Conservation (phyloP, 2,113 vertebrate species). For the Ictidomys tridecemlineatus region DNA sequence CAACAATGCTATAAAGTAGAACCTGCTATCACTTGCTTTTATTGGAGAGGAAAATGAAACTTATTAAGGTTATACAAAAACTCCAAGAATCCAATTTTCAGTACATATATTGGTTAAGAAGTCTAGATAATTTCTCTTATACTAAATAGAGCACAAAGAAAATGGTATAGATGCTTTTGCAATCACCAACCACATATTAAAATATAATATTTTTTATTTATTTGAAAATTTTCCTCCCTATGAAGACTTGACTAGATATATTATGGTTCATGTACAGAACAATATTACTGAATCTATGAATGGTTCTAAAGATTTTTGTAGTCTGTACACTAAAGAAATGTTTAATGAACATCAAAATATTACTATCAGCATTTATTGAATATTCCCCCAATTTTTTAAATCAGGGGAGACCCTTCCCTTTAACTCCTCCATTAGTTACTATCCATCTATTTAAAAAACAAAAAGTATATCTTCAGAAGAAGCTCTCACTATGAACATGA, state of each 20-base stretch:
- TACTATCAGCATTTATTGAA: neutral
- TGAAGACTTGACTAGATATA: neutral
- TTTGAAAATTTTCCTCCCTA: neutral
- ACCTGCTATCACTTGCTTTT: neutral
- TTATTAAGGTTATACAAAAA: neutral
- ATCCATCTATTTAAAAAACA: neutral
- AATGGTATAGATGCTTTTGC: neutral
- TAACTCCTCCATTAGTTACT: neutral
- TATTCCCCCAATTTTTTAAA: neutral
- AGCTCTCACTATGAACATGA: neutral
- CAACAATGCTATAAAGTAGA: neutral
- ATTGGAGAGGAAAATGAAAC: neutral
- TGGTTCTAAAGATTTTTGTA: neutral
- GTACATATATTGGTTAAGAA: neutral
- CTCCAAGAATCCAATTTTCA: neutral
- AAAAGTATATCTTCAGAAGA: neutral
- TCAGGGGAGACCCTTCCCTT: neutral
- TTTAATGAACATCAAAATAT: neutral
- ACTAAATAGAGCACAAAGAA: neutral
- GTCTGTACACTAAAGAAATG: neutral
- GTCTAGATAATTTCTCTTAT: neutral
- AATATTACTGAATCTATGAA: neutral
- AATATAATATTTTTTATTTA: neutral
- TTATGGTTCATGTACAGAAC: neutral
- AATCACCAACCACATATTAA: neutral